A percentile compares a stretch with the other conserved stretches of the same genome.
Conservation (phyloP, 2,888 invertebrate genomes). For the Chalcis sispes region DNA sequence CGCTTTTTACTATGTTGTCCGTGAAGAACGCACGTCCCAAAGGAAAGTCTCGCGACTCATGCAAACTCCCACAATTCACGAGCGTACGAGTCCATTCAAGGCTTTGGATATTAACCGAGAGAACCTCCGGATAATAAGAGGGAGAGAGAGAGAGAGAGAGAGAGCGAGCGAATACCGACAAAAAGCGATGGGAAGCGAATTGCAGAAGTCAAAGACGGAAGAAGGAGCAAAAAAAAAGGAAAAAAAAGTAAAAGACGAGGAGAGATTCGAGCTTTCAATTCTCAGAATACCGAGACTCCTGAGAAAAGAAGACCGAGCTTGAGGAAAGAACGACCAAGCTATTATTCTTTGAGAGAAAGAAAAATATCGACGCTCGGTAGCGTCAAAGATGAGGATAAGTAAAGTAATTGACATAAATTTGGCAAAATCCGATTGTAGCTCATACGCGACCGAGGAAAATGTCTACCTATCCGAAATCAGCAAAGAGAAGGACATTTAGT, state of each 20-base stretch:
- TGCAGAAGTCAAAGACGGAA: background rate
- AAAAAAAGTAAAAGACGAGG: background rate
- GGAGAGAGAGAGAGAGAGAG: background rate
- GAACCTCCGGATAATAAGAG: conserved; percentile 27
- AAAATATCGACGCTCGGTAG: conserved; percentile 1
- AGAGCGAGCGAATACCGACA: background rate
- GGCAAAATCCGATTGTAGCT: background rate
- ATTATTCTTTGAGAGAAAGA: conserved; percentile 15
- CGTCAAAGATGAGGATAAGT: conserved; percentile 21
- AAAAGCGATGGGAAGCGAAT: background rate
- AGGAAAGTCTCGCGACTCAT: background rate
- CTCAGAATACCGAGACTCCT: conserved; percentile 10
- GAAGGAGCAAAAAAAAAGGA: background rate
- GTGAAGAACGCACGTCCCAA: conserved; percentile 10
- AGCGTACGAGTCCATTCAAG: background rate
- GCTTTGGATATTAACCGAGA: conserved; percentile 20
- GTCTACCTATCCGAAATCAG: too few species aligned
- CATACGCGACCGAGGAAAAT: background rate
- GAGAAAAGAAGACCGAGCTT: too few species aligned
- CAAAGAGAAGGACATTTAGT: too few species aligned
- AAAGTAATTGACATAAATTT: conserved; percentile 24
- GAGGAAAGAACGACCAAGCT: conserved; percentile 11
- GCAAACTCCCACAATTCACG: background rate
- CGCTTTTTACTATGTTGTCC: conserved; percentile 2
- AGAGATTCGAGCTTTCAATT: conserved; percentile 35